phyloP scores from a whole-genome alignment of 1,140 invertebrate genomes.

The Papilio machaon region DNA sequence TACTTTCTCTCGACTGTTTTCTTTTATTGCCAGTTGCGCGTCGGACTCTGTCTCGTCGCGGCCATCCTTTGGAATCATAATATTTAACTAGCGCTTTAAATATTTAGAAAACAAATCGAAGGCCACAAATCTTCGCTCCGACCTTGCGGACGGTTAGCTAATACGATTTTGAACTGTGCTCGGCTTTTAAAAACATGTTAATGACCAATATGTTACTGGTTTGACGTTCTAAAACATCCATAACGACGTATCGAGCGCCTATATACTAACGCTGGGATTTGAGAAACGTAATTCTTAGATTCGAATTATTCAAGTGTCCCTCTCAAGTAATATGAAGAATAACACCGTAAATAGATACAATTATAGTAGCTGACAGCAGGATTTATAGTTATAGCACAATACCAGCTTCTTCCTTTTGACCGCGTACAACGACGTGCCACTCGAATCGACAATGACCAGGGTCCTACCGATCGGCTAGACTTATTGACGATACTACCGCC shows the following conservation, averaged over 20 bases:
- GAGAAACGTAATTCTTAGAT: neutral
- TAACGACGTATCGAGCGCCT: neutral
- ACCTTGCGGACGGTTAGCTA: slow-evolving; percentile 44
- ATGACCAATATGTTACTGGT: slow-evolving; percentile 32
- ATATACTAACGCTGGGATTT: neutral
- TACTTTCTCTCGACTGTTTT: slow-evolving; percentile 65
- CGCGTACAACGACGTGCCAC: no score
- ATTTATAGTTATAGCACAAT: neutral
- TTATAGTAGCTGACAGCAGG: no score
- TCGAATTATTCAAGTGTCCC: slow-evolving; percentile 7
- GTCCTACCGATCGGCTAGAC: no score
- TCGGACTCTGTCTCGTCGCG: slow-evolving; percentile 39
- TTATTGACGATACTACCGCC: no score
- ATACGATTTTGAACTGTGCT: slow-evolving; percentile 36
- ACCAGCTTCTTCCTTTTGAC: neutral
- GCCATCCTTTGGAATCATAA: slow-evolving; percentile 37
- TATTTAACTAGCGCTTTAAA: slow-evolving; percentile 34
- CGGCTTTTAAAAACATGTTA: slow-evolving; percentile 25
- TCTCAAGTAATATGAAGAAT: no score
- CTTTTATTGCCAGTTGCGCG: slow-evolving; percentile 56
- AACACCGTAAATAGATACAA: no score
- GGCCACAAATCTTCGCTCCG: slow-evolving; percentile 33
- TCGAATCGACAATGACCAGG: no score
- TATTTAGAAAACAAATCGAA: slow-evolving; percentile 42
- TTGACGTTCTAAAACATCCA: slow-evolving; percentile 21